Base-by-base conservation (phyloP, 1,140 invertebrate genomes). In the Drosophila persimilis region DNA sequence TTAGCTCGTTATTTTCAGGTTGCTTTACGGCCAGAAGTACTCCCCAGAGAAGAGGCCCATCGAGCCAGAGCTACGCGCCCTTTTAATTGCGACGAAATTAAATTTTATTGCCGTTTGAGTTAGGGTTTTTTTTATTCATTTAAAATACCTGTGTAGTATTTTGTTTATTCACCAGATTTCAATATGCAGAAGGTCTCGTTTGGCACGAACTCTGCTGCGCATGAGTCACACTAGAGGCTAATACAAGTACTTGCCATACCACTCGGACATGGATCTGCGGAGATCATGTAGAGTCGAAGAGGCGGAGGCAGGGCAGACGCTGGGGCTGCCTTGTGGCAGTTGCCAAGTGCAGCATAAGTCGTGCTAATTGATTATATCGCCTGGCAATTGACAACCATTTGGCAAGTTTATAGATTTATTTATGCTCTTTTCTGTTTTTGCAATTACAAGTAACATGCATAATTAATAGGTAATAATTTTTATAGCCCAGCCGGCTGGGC, bases 281-380 rank as follows among this genome's bases (percentile, higher is more conserved):
- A 73, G 24, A 11, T 31, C 24, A 26, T 26, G 24, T 26, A 26
- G 24, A 5, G 24, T 26, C 35, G 72, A 59, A 58, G 56, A 39
- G 44, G 54, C 17, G 43, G 46, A 17, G 51, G 50, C 6, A 29
- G 26, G 39, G 35, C 44, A 29, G 41, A 2, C 8, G 7, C 29
- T 3, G 54, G 39, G 26, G 24, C 26, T 54, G 53, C 50, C 50
- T 31, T 31, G 17, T 51, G 48, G 56, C 64, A 48, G 45, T 73
- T 51, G 70, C 71, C 79, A 84, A 84, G 80, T 86, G 83, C 83
- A 88, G 73, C 83, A 83, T 88, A 88, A 83, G 72, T 88, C 83
- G 83, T 88, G 83, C 75, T 88, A 88, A 88, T 83, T 83, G 83
- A 88, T 88, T 76, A 72, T 79, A 88, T 88, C 83, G 83, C 62